Evolutionary conservation across 2,888 invertebrate species (phyloP).

Genomic region (Ophion ellenae): DNA sequence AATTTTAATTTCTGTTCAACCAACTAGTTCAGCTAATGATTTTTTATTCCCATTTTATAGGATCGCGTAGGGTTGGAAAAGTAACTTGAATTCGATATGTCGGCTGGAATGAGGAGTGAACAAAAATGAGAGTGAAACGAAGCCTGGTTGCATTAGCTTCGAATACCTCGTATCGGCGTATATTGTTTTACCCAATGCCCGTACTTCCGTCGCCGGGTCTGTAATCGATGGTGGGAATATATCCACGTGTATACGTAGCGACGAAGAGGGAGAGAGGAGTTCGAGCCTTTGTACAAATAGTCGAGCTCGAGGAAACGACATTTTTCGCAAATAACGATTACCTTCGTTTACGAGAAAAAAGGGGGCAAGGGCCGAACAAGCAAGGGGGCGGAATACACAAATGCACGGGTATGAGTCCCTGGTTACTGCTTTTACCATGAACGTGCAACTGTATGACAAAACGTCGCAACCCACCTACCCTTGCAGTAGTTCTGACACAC

Average conservation of each 20-base stretch:
- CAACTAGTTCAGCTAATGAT: background rate
- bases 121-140: background rate
- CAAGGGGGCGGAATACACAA: constrained; percentile 33
- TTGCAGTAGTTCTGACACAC: background rate
- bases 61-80: background rate
- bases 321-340: constrained; percentile 61
- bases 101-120: background rate
- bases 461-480: constrained; percentile 14
- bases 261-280: background rate
- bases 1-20: background rate
- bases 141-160: background rate
- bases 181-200: constrained; percentile 18
- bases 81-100: background rate
- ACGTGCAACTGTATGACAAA: constrained; percentile 6
- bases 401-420: constrained; percentile 10
- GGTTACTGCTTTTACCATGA: constrained; percentile 28
- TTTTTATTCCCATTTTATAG: background rate
- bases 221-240: constrained; percentile 53
- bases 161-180: background rate
- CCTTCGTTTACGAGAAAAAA: constrained; percentile 46
- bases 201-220: constrained; percentile 21
- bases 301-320: constrained; percentile 43
- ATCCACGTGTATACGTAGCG: constrained; percentile 3
- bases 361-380: constrained; percentile 25
- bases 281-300: constrained; percentile 59